These are phyloP conservation scores for Triplophysa tibetana DNA, from an alignment of 2,113 vertebrate genomes.

Conservation along the genomic window DNA sequence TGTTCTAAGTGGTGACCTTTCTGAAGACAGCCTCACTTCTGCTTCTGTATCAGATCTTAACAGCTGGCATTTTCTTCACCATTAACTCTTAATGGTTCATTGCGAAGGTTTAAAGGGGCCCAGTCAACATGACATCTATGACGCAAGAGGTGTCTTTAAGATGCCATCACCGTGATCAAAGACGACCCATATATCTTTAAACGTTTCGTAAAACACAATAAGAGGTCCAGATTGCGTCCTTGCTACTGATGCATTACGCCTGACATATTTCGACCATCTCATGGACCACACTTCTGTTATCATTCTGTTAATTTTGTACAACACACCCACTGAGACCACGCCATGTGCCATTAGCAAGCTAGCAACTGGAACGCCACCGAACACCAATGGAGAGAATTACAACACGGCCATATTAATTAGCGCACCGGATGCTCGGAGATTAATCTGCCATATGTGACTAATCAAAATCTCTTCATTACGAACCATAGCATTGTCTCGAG, in stretches of 20 bases:
- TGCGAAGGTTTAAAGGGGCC: conserved; percentile 35
- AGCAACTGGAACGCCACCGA: conserved; percentile 34
- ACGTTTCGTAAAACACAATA: background rate
- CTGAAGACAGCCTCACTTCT: background rate
- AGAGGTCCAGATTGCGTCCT: background rate
- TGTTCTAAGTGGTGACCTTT: conserved; percentile 31
- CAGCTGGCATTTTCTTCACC: conserved; percentile 34
- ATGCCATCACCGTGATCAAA: background rate
- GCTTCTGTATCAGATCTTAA: conserved; percentile 2
- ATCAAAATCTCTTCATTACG: conserved; percentile 72
- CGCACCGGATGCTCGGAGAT: conserved; percentile 57
- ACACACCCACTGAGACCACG: conserved; percentile 22
- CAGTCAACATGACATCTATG: conserved; percentile 28
- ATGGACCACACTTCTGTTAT: background rate
- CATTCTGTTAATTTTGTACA: conserved; percentile 1
- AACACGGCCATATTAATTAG: conserved; percentile 59
- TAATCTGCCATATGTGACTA: conserved; percentile 69
- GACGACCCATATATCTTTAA: background rate
- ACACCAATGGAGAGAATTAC: conserved; percentile 56
- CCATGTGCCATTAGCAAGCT: conserved; percentile 28
- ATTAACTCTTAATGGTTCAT: conserved; percentile 47
- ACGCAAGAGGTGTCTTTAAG: background rate
- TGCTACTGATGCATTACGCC: background rate
- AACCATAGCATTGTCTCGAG: conserved; percentile 58
- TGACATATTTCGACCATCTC: background rate